Percentiles rank a stretch among this genome's conserved stretches.
Evolutionary conservation across 2,888 invertebrate genomes (phyloP).

Genomic region (Eupithecia insigniata): DNA sequence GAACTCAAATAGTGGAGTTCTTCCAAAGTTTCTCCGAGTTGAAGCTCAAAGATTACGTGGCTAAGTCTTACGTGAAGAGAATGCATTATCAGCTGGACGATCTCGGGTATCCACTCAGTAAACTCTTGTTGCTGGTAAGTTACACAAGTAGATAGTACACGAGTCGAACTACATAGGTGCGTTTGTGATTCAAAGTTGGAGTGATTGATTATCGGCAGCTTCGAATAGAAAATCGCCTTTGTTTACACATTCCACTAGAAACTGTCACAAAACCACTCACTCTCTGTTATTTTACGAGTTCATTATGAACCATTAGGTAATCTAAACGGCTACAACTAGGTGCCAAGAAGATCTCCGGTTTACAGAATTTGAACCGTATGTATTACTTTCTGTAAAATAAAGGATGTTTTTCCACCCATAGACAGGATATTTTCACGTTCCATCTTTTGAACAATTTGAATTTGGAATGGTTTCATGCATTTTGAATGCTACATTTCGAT

Average conservation of each 20-base stretch:
- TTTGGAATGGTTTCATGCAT: too few relatives aligned
- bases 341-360: too few relatives aligned
- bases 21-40: constrained; percentile 61
- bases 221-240: too few relatives aligned
- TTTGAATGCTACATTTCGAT: too few relatives aligned
- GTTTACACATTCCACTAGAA: background rate
- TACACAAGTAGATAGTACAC: background rate
- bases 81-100: constrained; percentile 67
- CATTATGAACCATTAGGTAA: background rate
- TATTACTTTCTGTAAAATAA: too few relatives aligned
- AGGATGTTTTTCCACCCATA: too few relatives aligned
- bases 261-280: background rate
- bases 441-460: too few relatives aligned
- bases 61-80: constrained; percentile 54
- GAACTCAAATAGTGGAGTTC: constrained; percentile 58
- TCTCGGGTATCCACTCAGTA: constrained; percentile 57
- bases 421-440: too few relatives aligned
- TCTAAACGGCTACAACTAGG: too few relatives aligned
- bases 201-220: background rate
- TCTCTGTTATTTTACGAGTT: background rate
- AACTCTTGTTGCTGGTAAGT: constrained; percentile 58
- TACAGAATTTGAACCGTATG: too few relatives aligned
- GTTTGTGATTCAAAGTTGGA: background rate
- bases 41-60: constrained; percentile 48
- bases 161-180: background rate